Percentiles rank a stretch among this genome's conserved stretches.
These are phyloP conservation scores for Tachina lurida DNA, from an alignment of 2,888 invertebrate genomes.

Conservation along the genomic window DNA sequence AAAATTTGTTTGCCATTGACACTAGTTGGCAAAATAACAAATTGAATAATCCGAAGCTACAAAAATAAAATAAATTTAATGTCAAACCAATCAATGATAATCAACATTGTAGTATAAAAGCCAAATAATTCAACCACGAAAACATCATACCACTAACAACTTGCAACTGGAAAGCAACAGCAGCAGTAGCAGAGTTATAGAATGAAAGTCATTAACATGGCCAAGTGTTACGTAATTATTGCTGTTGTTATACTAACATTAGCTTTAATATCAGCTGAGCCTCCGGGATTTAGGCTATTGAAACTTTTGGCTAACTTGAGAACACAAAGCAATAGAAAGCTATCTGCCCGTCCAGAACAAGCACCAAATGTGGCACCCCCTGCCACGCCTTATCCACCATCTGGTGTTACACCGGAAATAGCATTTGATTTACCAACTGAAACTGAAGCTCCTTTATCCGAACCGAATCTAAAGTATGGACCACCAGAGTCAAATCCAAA, in stretches of 20 bases:
- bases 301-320: conserved; percentile 45
- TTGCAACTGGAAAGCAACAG: conserved; percentile 43
- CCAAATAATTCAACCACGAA: conserved; percentile 41
- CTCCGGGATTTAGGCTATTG: conserved; percentile 72
- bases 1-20: conserved; percentile 70
- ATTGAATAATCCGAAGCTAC: conserved; percentile 15
- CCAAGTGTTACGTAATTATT: conserved; percentile 70
- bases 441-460: conserved; percentile 73
- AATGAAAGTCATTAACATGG: conserved; percentile 74
- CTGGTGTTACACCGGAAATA: conserved; percentile 78
- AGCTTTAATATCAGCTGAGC: conserved; percentile 71
- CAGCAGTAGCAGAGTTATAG: conserved; percentile 12
- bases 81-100: conserved; percentile 61
- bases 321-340: conserved; percentile 45
- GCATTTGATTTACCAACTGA: conserved; percentile 78
- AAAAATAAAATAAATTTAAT: conserved; percentile 51
- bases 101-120: conserved; percentile 58
- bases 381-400: conserved; percentile 77
- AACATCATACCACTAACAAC: conserved; percentile 62
- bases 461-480: conserved; percentile 76
- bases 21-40: conserved; percentile 50
- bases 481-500: conserved; percentile 75
- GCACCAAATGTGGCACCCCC: conserved; percentile 67
- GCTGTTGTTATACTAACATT: conserved; percentile 74
- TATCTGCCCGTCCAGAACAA: conserved; percentile 76